These are phyloP conservation scores for Notospermus geniculatus DNA, from an alignment of 1,140 invertebrate species.

Conservation along the genomic window DNA sequence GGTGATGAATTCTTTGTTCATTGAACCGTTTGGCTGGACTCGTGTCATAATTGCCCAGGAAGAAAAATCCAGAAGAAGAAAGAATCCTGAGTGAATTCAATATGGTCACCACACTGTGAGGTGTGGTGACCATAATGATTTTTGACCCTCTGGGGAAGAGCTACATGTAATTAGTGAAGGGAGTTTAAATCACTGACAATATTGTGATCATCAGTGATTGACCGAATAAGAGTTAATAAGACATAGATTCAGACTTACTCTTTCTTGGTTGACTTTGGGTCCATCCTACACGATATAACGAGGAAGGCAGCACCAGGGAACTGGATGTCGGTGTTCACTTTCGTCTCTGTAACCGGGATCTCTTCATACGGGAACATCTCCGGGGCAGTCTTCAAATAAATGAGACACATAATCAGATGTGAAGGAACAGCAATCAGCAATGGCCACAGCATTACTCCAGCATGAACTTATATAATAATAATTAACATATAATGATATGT, in stretches of 20 bases:
- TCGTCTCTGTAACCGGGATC: constrained; percentile 47
- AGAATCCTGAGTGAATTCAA: too few relatives aligned
- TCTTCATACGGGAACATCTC: constrained; percentile 53
- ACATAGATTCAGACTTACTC: constrained; percentile 37
- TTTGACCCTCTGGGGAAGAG: too few relatives aligned
- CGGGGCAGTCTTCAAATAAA: constrained; percentile 43
- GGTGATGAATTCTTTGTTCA: too few relatives aligned
- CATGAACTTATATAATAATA: neutral
- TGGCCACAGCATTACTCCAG: neutral
- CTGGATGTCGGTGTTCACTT: constrained; percentile 48
- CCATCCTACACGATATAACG: constrained; percentile 49
- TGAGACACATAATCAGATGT: neutral
- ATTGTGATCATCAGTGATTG: too few relatives aligned
- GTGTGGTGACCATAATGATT: too few relatives aligned
- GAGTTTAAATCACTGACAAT: too few relatives aligned
- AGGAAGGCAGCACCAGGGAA: constrained; percentile 51
- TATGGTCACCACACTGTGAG: too few relatives aligned
- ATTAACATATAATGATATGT: neutral
- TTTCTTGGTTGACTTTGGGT: constrained; percentile 49
- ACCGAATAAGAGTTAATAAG: neutral
- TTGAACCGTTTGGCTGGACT: too few relatives aligned
- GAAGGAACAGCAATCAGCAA: neutral
- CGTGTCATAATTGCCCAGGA: too few relatives aligned
- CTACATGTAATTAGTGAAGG: too few relatives aligned
- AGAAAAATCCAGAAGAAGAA: too few relatives aligned